Percentiles rank a stretch among this genome's conserved stretches.
Conservation (phyloP, 1,140 invertebrate genomes). For the Brachionus asplanchnoidis region DNA sequence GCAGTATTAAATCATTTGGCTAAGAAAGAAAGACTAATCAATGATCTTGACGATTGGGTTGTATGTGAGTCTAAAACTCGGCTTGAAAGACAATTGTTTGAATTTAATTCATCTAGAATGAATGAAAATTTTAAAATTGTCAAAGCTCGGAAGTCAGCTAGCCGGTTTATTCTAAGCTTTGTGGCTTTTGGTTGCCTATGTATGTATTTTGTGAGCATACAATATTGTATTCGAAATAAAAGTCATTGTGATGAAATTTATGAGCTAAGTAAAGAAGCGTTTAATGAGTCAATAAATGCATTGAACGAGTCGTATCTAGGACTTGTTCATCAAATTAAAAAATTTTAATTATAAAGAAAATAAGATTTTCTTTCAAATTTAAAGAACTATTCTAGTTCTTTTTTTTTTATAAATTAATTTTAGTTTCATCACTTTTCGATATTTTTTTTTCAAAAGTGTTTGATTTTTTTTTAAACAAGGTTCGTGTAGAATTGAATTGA, state of each 20-base stretch:
- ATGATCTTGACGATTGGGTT: background rate
- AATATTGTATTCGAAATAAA: background rate
- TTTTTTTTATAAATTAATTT: background rate
- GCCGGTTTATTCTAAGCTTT: background rate
- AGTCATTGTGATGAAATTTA: slow-evolving; percentile 32
- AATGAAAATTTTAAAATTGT: background rate
- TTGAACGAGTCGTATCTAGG: slow-evolving; percentile 14
- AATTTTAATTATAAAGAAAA: background rate
- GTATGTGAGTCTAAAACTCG: background rate
- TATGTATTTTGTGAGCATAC: slow-evolving; percentile 6
- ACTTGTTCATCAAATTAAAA: background rate
- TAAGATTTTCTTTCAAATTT: background rate
- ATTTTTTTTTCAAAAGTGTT: background rate
- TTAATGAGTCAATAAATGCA: background rate
- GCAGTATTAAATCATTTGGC: background rate
- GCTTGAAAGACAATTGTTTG: background rate
- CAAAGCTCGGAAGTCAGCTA: background rate
- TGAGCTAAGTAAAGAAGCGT: slow-evolving; percentile 5
- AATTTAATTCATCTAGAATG: background rate
- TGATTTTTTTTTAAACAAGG: background rate
- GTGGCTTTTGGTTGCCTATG: background rate
- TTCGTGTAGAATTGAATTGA: background rate
- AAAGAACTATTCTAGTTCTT: background rate
- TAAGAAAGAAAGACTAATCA: background rate
- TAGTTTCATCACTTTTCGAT: background rate